A percentile compares a stretch with the other conserved stretches of the same genome.
Conservation (phyloP, 2,888 invertebrate genomes). For the Ecdyonurus torrentis region DNA sequence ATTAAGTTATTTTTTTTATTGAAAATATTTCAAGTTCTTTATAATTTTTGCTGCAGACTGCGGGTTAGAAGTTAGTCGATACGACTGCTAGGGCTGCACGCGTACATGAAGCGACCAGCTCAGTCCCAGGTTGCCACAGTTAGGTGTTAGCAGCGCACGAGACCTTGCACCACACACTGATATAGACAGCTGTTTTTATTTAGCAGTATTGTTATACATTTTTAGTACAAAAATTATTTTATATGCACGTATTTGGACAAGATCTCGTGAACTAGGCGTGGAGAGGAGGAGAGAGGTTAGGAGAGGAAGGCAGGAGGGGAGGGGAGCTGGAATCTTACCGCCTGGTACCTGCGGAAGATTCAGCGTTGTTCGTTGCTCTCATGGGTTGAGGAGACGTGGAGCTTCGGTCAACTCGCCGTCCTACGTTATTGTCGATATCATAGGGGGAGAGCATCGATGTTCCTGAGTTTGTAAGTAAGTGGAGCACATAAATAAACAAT, state of each 20-base stretch:
- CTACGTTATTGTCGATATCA: background rate
- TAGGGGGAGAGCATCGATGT: background rate
- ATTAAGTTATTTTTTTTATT: too few relatives aligned
- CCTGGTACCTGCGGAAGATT: slow-evolving; percentile 2
- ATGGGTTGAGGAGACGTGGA: too few relatives aligned
- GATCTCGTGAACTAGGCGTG: background rate
- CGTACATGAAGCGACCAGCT: background rate
- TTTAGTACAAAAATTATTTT: background rate
- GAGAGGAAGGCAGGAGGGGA: background rate
- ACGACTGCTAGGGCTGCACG: background rate
- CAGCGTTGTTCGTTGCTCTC: background rate
- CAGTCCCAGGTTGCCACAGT: background rate
- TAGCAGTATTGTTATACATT: background rate
- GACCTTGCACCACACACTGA: too few relatives aligned
- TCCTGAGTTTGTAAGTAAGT: background rate
- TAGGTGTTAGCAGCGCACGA: background rate
- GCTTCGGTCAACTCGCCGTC: background rate
- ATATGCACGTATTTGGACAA: background rate
- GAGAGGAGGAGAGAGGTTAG: background rate
- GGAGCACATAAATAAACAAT: background rate
- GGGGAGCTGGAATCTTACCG: background rate
- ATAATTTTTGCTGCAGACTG: too few relatives aligned
- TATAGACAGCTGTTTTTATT: too few relatives aligned
- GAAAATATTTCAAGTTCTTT: too few relatives aligned
- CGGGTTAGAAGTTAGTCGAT: too few relatives aligned